Conservation (phyloP, 2,113 vertebrate species). For the Noturus placidus region DNA sequence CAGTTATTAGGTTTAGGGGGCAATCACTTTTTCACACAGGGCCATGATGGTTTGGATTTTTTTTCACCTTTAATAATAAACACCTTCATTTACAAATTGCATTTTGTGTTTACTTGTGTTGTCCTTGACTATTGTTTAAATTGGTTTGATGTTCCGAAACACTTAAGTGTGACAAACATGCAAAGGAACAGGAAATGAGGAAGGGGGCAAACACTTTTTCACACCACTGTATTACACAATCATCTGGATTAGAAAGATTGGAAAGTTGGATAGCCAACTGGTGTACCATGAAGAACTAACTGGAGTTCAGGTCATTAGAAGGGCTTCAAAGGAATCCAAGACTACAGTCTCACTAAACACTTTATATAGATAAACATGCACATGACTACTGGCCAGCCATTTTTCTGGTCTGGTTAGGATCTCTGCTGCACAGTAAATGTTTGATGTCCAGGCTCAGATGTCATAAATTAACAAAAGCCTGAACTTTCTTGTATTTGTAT, state of each 20-base stretch:
- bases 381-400: slow-evolving; percentile 19
- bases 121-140: no score
- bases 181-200: no score
- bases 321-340: slow-evolving; percentile 49
- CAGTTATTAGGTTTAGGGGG: no score
- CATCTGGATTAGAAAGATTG: slow-evolving; percentile 43
- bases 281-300: slow-evolving; percentile 46
- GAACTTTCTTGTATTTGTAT: neutral
- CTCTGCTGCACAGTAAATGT: slow-evolving; percentile 15
- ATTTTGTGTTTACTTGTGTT: no score
- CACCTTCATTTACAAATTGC: no score
- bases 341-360: slow-evolving; percentile 31
- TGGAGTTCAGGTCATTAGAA: slow-evolving; percentile 40
- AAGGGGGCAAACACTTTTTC: no score
- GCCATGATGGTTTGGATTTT: no score
- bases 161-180: no score
- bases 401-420: slow-evolving; percentile 32
- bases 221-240: slow-evolving; percentile 15
- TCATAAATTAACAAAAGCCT: slow-evolving; percentile 11
- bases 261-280: slow-evolving; percentile 31
- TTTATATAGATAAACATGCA: slow-evolving; percentile 49
- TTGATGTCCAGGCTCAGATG: slow-evolving; percentile 40
- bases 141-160: no score
- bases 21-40: no score
- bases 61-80: no score